Evolutionary conservation across 2,797 vertebrate species (phyloP).

Genomic region (Sebastes cheni): DNA sequence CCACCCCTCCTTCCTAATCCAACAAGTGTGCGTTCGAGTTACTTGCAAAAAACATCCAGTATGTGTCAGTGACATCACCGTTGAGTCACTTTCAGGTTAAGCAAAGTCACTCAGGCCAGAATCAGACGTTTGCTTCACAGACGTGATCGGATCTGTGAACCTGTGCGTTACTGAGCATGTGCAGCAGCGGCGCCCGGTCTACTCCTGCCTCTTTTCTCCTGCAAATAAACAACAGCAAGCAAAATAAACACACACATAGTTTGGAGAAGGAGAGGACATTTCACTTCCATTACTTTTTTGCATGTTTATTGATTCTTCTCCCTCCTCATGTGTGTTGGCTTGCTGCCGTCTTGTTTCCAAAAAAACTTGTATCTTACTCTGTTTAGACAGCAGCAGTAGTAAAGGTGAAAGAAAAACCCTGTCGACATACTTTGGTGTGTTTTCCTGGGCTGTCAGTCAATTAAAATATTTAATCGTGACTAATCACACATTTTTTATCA

Average conservation of each 20-base stretch:
- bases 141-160: neutral
- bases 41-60: neutral
- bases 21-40: neutral
- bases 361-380: too few relatives aligned
- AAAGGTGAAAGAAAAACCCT: too few relatives aligned
- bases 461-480: too few relatives aligned
- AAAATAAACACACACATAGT: slow-evolving; percentile 48
- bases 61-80: neutral
- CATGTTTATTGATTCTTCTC: neutral
- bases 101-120: too few relatives aligned
- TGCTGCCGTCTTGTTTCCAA: too few relatives aligned
- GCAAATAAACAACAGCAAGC: slow-evolving; percentile 48
- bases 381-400: too few relatives aligned
- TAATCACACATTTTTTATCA: too few relatives aligned
- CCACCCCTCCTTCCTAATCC: neutral
- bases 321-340: neutral
- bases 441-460: too few relatives aligned
- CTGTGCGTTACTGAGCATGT: slow-evolving; percentile 3
- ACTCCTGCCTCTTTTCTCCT: neutral
- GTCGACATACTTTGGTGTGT: too few relatives aligned
- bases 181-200: neutral
- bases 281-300: neutral
- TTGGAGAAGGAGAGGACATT: neutral
- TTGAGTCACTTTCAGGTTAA: neutral
- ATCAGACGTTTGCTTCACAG: too few relatives aligned